Percentiles rank a stretch among this genome's conserved stretches.
Conservation (phyloP, 2,888 invertebrate species). For the Electrophaes corylata region DNA sequence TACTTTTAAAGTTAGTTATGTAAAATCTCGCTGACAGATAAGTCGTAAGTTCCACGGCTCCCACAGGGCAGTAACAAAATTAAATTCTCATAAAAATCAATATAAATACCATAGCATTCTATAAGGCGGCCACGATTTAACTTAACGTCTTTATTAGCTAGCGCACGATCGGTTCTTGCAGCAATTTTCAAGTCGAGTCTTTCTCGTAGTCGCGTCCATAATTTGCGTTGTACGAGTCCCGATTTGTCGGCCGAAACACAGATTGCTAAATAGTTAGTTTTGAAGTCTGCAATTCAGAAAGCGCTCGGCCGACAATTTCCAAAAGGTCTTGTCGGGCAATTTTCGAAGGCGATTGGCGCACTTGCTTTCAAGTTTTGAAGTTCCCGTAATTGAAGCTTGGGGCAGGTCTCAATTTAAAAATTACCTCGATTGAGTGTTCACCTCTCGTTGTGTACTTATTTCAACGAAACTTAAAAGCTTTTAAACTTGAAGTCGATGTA, state of each 20-base stretch:
- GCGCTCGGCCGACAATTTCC: slow-evolving; percentile 69
- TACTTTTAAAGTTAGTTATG: slow-evolving; percentile 20
- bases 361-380: slow-evolving; percentile 52
- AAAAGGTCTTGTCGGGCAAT: slow-evolving; percentile 69
- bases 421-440: slow-evolving; percentile 75
- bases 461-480: slow-evolving; percentile 59
- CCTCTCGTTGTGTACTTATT: slow-evolving; percentile 55
- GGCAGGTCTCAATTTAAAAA: slow-evolving; percentile 79
- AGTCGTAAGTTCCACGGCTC: slow-evolving; percentile 41
- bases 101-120: slow-evolving; percentile 71
- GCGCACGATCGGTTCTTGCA: slow-evolving; percentile 67
- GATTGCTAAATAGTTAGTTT: slow-evolving; percentile 23
- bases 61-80: slow-evolving; percentile 65
- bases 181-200: slow-evolving; percentile 72
- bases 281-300: slow-evolving; percentile 65
- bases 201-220: slow-evolving; percentile 61
- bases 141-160: slow-evolving; percentile 80
- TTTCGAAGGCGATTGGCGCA: slow-evolving; percentile 70
- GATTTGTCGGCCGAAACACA: slow-evolving; percentile 62
- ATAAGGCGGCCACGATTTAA: slow-evolving; percentile 68
- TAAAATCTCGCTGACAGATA: slow-evolving; percentile 23
- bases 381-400: slow-evolving; percentile 71
- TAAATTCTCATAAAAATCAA: slow-evolving; percentile 78
- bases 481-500: slow-evolving; percentile 58
- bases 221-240: slow-evolving; percentile 72